Conservation (phyloP, 2,797 vertebrate species). For the Masticophis lateralis region DNA sequence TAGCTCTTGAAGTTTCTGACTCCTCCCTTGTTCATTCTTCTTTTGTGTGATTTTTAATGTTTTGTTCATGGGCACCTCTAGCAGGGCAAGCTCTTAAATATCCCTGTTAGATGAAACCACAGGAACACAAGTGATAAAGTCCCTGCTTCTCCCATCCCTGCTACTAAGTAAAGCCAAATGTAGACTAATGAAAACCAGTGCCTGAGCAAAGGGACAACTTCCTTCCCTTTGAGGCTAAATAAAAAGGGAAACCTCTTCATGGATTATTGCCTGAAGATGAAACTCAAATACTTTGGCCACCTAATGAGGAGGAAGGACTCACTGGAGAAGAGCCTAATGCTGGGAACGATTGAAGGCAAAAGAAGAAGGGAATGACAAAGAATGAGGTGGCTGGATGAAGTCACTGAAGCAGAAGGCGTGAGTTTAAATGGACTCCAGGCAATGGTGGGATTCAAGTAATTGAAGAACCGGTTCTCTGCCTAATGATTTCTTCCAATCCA, state of each 20-base stretch:
- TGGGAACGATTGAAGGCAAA: too few relatives aligned
- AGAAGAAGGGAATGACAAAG: too few relatives aligned
- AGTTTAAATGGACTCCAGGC: too few relatives aligned
- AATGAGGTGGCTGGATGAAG: too few relatives aligned
- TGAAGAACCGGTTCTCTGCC: too few relatives aligned
- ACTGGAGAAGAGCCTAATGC: too few relatives aligned
- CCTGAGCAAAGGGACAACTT: neutral
- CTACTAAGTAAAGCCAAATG: neutral
- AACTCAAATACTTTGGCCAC: too few relatives aligned
- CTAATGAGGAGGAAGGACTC: too few relatives aligned
- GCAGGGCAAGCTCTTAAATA: neutral
- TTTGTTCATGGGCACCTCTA: neutral
- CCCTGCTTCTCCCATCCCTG: neutral
- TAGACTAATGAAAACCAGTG: neutral
- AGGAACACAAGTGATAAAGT: neutral
- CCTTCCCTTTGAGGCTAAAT: neutral
- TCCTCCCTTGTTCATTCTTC: neutral
- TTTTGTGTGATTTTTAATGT: neutral
- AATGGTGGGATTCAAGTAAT: too few relatives aligned
- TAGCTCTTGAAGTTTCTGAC: neutral
- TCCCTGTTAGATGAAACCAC: neutral
- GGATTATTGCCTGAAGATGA: too few relatives aligned
- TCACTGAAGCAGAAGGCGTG: too few relatives aligned
- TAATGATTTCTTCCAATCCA: too few relatives aligned
- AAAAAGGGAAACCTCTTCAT: neutral